Evolutionary conservation across 2,888 invertebrate species (phyloP), one percentile per base, ranked within the genome.

Genomic region (Aplocera efformata): DNA sequence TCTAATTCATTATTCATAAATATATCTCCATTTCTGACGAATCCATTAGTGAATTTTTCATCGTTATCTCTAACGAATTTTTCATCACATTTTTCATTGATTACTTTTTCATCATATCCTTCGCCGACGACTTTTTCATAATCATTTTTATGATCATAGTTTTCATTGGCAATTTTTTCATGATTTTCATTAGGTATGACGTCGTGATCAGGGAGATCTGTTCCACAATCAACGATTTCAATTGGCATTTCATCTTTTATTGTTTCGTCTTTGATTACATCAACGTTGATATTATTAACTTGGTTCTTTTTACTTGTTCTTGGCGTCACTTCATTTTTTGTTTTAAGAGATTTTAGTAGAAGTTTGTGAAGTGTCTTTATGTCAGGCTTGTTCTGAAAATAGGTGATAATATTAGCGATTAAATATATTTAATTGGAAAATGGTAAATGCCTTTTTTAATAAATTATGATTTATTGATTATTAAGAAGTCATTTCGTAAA

Each of bases 221-320:
- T 25, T 7, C 10, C 17, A 8, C 17, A 9, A 7, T 32, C 9
- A 7, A 25, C 7, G 6, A 13, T 6, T 26, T 33, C 26, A 10
- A 10, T 9, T 5, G 7, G 5, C 4, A 26, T n/a, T 26, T 33
- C 33, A 20, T 33, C 20, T 26, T 33, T 26, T 2, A 9, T 10
- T n/a, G 7, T 7, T n/a, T 33, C 33, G 5, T n/a, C 26, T 21
- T 33, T 33, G 1, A 33, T 26, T 26, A 20, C 26, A n/a, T 7
- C 8, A 10, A 3, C 20, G 20, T 26, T n/a, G n/a, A 1, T 1
- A 26, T 6, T 6, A 7, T 17, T 26, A 2, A 24, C 17, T 8
- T 6, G 8, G 3, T 3, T 17, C 7, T 11, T 24, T 9, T 24
- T 11, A 6, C 4, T 31, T 22, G 22, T 1, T 6, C 8, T 29